phyloP scores from a whole-genome alignment of 2,797 vertebrate genomes.

The Kryptopterus vitreolus region DNA sequence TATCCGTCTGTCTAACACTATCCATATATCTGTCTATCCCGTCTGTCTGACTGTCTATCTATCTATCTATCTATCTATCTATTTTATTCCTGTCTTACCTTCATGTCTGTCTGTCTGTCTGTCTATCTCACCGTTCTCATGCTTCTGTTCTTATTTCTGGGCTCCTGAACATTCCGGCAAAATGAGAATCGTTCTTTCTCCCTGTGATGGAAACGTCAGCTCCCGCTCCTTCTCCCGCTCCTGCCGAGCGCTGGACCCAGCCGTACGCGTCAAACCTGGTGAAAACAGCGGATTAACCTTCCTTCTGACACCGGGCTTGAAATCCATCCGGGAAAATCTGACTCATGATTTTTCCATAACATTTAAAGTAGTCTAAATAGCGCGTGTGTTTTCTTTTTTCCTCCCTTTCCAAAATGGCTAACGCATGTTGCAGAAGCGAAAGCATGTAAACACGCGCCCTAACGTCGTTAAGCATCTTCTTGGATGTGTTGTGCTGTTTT shows the following conservation, averaged over 20 bases:
- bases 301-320: not conserved
- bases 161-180: slow-evolving; percentile 27
- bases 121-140: slow-evolving; percentile 5
- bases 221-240: slow-evolving; percentile 30
- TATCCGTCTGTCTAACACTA: too few relatives aligned
- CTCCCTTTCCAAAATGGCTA: too few relatives aligned
- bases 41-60: too few relatives aligned
- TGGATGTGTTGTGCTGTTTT: slow-evolving; percentile 28
- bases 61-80: too few relatives aligned
- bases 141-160: not conserved
- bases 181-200: slow-evolving; percentile 31
- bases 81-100: too few relatives aligned
- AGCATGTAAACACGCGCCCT: slow-evolving; percentile 28
- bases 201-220: slow-evolving; percentile 38
- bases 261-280: slow-evolving; percentile 33
- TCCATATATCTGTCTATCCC: too few relatives aligned
- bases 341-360: not conserved
- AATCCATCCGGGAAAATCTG: not conserved
- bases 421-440: slow-evolving; percentile 19
- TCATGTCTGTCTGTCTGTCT: too few relatives aligned
- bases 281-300: slow-evolving; percentile 10
- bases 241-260: slow-evolving; percentile 28
- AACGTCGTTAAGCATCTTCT: slow-evolving; percentile 25
- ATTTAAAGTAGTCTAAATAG: slow-evolving; percentile 3
- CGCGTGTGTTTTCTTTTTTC: not conserved